These are phyloP conservation scores for Sminthopsis crassicaudata DNA, from an alignment of 2,113 vertebrate species.

Conservation along the genomic window DNA sequence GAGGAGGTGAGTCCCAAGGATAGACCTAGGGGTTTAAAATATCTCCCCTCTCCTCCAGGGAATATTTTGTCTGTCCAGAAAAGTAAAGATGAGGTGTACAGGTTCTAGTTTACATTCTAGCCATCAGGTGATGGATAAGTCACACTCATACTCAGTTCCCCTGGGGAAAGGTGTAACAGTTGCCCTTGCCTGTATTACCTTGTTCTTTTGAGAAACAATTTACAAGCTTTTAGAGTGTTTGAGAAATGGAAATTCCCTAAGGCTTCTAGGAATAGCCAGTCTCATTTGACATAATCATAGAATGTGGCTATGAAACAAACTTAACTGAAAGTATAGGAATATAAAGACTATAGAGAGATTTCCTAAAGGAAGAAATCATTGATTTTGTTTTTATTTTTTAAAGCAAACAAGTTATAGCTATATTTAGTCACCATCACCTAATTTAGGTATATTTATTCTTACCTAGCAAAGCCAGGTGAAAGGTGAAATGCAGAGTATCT, in stretches of 20 bases:
- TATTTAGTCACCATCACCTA: not conserved
- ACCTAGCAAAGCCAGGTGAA: not conserved
- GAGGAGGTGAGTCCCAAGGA: slow-evolving; percentile 88
- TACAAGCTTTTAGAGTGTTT: not conserved
- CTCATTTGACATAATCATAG: not conserved
- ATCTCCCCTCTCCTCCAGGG: not conserved
- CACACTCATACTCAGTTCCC: not conserved
- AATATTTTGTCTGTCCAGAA: not conserved
- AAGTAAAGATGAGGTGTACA: not conserved
- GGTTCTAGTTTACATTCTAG: not conserved
- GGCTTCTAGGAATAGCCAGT: not conserved
- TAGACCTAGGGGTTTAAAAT: not conserved
- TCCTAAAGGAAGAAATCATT: not conserved
- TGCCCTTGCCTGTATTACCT: not conserved
- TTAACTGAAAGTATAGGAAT: not conserved
- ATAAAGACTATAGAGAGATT: not conserved
- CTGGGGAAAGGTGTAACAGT: not conserved
- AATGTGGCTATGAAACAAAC: not conserved
- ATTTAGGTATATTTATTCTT: not conserved
- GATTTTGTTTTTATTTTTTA: not conserved
- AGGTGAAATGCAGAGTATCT: not conserved
- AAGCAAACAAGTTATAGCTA: not conserved
- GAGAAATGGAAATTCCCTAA: not conserved
- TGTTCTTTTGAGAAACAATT: not conserved
- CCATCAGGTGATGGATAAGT: not conserved